Percentiles rank a stretch among this genome's conserved stretches.
Evolutionary conservation across 35 echinoderm and acorn worm genomes (phyloP).

Genomic region (Hemicentrotus pulcherrimus): DNA sequence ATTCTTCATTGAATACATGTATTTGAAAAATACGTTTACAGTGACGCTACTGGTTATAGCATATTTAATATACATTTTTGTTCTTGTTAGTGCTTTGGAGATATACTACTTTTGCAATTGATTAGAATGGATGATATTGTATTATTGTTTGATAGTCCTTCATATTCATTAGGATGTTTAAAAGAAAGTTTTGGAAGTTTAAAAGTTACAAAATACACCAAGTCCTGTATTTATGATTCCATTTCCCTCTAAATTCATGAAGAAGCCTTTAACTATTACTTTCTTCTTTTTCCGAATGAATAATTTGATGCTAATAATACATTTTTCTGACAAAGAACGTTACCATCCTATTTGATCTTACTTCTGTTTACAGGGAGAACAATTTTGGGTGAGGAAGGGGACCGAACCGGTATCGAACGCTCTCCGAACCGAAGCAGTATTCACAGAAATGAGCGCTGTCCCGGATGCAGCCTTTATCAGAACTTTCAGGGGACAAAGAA

Average conservation of each 20-base stretch:
- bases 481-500: neutral
- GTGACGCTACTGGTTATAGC: no score
- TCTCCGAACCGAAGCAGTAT: neutral
- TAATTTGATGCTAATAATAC: neutral
- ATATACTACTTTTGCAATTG: no score
- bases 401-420: constrained; percentile 20
- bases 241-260: neutral
- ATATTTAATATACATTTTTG: no score
- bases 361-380: constrained; percentile 13
- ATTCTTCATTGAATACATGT: no score
- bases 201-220: neutral
- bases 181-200: neutral
- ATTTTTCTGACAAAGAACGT: neutral
- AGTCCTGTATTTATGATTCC: neutral
- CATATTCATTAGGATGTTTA: neutral
- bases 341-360: neutral
- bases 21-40: no score
- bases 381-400: constrained; percentile 15
- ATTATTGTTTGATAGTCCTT: neutral
- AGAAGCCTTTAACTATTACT: neutral
- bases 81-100: no score
- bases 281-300: neutral
- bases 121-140: no score
- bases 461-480: constrained; percentile 44
- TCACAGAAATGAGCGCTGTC: constrained; percentile 10